Evolutionary conservation across 2,797 vertebrate species (phyloP), one percentile per base, ranked within the genome.

Genomic region (Cuniculus paca): DNA sequence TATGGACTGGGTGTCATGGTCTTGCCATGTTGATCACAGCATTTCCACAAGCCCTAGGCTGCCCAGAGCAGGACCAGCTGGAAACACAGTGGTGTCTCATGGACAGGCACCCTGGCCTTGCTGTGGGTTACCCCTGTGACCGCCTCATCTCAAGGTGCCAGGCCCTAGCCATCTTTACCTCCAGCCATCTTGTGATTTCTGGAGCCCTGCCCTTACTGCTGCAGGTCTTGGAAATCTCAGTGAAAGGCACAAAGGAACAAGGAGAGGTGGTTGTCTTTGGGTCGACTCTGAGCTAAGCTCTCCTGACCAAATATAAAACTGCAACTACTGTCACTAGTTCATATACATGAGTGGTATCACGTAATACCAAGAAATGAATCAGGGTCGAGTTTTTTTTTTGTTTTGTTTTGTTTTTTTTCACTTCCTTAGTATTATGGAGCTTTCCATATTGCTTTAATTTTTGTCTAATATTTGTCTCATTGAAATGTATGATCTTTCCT

Each of bases 1-100:
- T 72, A 3, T 0, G 28, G 81, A 20, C 39, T 34, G 45, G 95
- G 88, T 61, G 0, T 93, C 95, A 74, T 96, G 96, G 90, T 95
- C 77, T 82, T 97, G 96, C 95, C 13, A 39, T 22, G 17, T 17
- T 56, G 19, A 56, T 14, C 34, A 52, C 31, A 17, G 65, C n/a
- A 4, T 75, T 65, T 52, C 39, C 42, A 12, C 0, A 8, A 70
- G 54, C 19, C 19, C 42, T 52, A 28, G 56, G 31, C 20, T 79
- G 39, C 14, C 77, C 31, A 36, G n/a, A 48, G 6, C 54, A 42
- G n/a, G 14, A 56, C 20, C 61, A 24, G 61, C 16, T 36, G 9
- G 61, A 45, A 22, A 42, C 1, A 24, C 34, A 75, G 50, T 6
- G 19, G 28, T 8, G 6, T 16, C 39, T 63, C 2, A 1, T 12